phyloP scores from a whole-genome alignment of 2,888 invertebrate genomes.

The Lepidochitona cinerea region DNA sequence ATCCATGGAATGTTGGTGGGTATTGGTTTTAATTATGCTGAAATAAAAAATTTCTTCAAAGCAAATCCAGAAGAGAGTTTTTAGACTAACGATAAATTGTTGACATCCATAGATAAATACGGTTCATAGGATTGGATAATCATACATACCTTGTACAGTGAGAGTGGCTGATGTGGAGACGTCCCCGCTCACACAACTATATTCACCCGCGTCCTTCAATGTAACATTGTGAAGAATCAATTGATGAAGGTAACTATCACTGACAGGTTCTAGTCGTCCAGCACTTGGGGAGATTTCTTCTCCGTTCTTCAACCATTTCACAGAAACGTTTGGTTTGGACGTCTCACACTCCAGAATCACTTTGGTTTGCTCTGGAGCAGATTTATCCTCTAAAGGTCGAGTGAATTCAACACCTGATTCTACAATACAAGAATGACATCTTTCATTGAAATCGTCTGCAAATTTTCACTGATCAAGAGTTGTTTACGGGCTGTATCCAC shows the following conservation, averaged over 20 bases:
- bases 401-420: constrained; percentile 48
- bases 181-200: constrained; percentile 43
- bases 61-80: no score
- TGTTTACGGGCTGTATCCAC: no score
- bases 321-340: constrained; percentile 53
- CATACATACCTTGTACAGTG: constrained; percentile 33
- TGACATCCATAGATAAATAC: not conserved
- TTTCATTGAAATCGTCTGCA: no score
- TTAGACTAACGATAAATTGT: not conserved
- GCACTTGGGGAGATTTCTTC: constrained; percentile 35
- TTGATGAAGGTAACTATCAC: constrained; percentile 71
- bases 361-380: constrained; percentile 48
- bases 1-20: no score
- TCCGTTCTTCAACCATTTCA: constrained; percentile 57
- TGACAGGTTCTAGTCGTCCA: constrained; percentile 22
- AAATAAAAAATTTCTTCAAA: not conserved
- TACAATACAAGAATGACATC: constrained; percentile 25
- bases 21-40: not conserved
- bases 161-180: constrained; percentile 35
- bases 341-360: constrained; percentile 54
- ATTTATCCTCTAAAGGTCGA: constrained; percentile 49
- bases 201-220: constrained; percentile 52
- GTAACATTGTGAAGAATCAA: constrained; percentile 79
- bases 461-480: no score
- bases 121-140: not conserved